Conservation (phyloP, 1,140 invertebrate species). For the Tetranychus urticae region DNA sequence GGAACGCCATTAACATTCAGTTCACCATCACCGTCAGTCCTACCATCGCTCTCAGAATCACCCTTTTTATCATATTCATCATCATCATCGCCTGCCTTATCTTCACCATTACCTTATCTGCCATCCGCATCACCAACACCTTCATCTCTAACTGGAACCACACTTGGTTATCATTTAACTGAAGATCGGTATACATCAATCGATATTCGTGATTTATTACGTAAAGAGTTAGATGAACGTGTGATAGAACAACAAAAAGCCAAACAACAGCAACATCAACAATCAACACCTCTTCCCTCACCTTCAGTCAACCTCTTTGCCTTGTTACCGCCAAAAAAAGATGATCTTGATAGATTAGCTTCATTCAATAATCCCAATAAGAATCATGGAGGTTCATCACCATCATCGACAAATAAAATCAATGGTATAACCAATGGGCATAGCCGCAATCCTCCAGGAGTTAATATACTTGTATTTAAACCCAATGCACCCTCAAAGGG, state of each 20-base stretch:
- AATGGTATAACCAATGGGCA: not conserved
- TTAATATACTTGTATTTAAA: not conserved
- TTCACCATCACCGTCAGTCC: too few relatives aligned
- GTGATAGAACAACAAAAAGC: not conserved
- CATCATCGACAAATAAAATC: too few relatives aligned
- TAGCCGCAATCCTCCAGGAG: not conserved
- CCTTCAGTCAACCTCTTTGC: not conserved
- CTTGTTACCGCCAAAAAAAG: not conserved
- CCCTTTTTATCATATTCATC: too few relatives aligned
- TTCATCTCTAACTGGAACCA: not conserved
- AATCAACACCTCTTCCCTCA: not conserved
- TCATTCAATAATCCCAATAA: not conserved
- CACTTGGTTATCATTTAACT: not conserved
- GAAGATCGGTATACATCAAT: not conserved
- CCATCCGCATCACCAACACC: too few relatives aligned
- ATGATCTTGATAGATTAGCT: not conserved
- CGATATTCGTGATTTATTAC: not conserved
- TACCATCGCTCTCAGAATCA: too few relatives aligned
- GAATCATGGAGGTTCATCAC: not conserved
- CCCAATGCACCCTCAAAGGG: not conserved
- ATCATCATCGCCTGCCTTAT: too few relatives aligned
- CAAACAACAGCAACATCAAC: not conserved
- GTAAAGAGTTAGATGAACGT: slow-evolving; percentile 1
- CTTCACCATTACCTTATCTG: too few relatives aligned
- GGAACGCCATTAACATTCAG: too few relatives aligned